Conservation (phyloP, 2,888 invertebrate genomes). For the Orchesellides sinensis region DNA sequence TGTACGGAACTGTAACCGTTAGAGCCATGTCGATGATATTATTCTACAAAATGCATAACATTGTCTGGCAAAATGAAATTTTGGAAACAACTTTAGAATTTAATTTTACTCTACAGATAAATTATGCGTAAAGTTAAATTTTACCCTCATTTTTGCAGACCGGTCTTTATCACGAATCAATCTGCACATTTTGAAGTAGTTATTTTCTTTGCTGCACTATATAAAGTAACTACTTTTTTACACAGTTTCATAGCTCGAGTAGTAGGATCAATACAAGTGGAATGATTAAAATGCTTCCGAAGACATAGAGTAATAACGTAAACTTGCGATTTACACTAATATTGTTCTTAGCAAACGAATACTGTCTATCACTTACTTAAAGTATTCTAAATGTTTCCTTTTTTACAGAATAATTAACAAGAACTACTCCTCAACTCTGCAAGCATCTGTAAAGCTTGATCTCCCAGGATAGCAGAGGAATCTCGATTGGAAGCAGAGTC, state of each 20-base stretch:
- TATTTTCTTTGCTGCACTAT: neutral
- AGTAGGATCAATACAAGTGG: slow-evolving; percentile 26
- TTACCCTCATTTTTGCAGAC: slow-evolving; percentile 15
- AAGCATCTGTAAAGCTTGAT: slow-evolving; percentile 73
- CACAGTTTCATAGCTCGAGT: slow-evolving; percentile 22
- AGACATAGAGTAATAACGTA: neutral
- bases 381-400: slow-evolving; percentile 4
- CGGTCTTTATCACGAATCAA: slow-evolving; percentile 24
- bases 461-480: slow-evolving; percentile 71
- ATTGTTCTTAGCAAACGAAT: slow-evolving; percentile 13
- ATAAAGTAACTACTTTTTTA: slow-evolving; percentile 25
- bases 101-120: too few relatives aligned
- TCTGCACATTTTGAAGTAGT: neutral
- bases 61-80: too few relatives aligned
- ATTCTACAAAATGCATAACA: too few relatives aligned
- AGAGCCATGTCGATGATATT: too few relatives aligned
- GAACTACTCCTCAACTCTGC: slow-evolving; percentile 74
- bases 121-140: too few relatives aligned
- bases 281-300: slow-evolving; percentile 41
- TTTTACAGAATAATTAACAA: slow-evolving; percentile 68
- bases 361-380: slow-evolving; percentile 4
- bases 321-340: slow-evolving; percentile 13
- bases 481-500: slow-evolving; percentile 66
- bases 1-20: too few relatives aligned
- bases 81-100: too few relatives aligned